phyloP scores from a whole-genome alignment of 2,113 vertebrate species.

The Urocolius indicus region DNA sequence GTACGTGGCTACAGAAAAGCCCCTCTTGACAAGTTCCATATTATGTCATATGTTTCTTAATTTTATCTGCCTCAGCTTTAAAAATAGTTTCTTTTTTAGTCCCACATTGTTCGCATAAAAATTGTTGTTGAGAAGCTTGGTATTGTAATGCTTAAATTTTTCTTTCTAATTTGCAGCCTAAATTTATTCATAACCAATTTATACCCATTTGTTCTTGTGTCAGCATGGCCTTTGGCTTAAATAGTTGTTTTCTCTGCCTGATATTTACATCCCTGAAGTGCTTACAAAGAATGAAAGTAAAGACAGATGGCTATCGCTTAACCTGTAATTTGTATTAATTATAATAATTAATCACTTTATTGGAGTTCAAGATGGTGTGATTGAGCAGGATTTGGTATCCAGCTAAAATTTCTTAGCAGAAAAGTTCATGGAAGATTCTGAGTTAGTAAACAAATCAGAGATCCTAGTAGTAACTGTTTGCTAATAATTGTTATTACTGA shows the following conservation, averaged over 20 bases:
- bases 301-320: constrained; percentile 27
- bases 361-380: background rate
- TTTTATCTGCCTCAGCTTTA: background rate
- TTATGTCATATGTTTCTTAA: background rate
- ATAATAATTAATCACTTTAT: constrained; percentile 7
- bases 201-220: constrained; percentile 34
- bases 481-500: background rate
- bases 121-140: background rate
- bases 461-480: background rate
- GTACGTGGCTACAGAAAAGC: accelerated
- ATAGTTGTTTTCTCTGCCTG: constrained; percentile 11
- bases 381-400: background rate
- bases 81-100: background rate
- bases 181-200: constrained; percentile 26
- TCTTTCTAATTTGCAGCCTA: background rate
- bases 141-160: background rate
- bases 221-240: constrained; percentile 47
- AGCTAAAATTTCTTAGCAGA: background rate
- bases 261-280: constrained; percentile 13
- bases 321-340: constrained; percentile 47
- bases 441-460: background rate
- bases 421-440: background rate
- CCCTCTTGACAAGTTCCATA: background rate
- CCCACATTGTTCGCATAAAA: background rate
- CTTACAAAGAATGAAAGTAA: background rate